Evolutionary conservation across 2,113 vertebrate species (phyloP), one percentile per base, ranked within the genome.

Genomic region (Nesospiza acunhae): DNA sequence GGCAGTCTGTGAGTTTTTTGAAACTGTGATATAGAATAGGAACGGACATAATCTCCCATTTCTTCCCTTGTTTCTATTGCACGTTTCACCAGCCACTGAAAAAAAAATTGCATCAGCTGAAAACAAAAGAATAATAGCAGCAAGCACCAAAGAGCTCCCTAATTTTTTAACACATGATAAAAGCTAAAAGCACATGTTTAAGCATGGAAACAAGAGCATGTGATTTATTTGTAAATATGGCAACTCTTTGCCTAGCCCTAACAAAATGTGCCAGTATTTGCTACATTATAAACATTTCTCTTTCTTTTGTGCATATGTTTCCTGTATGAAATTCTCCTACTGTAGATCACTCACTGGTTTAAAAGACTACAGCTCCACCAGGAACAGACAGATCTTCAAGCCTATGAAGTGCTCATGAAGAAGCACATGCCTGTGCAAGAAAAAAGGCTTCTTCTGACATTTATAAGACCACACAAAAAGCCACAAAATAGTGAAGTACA

Each of bases 21-120:
- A 97, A 99, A 99, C 96, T 99, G 99, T 60, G 99, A 99, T 75
- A 99, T 95, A 33, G 99, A 99, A 90, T 99, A 99, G 12, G 99
- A 98, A 39, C 99, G 98, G 83, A 99, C 98, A 33, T 99, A 99
- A 92, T 99, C 99, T 7, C 99, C 99, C 99, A 99, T 99, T 96
- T 99, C 99, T 94, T 99, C 99, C 76, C 99, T 98, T 18, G 99
- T 99, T 97, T 99, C 99, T 92, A 99, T 99, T 87, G 99, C 99
- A 97, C 99, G 98, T 94, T 99, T 99, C 95, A 99, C 99, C 95
- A 99, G 97, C 99, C 99, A 99, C 99, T 99, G 49, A 46, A 80
- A 77, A 66, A 35, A 58, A 55, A 93, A 8, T 4, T 15, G 0
- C 24, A 22, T 67, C 58, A 70, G 28, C 44, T 21, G 60, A 70